These are phyloP conservation scores for Bombylius major DNA, from an alignment of 2,888 invertebrate genomes.

Conservation along the genomic window DNA sequence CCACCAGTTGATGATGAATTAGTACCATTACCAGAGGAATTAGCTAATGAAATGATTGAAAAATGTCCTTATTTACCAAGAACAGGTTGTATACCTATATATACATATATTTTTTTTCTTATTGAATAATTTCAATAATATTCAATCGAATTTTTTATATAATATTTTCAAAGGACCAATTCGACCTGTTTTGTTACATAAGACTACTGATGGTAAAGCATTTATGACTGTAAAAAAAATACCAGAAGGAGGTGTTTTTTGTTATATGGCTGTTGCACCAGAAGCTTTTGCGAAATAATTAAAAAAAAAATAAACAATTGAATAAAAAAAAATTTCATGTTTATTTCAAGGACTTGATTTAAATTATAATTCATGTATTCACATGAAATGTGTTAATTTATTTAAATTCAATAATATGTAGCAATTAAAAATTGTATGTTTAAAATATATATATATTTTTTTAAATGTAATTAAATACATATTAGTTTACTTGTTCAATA, in stretches of 20 bases:
- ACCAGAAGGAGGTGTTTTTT: constrained; percentile 41
- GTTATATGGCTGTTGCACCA: constrained; percentile 41
- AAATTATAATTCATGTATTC: too few species aligned
- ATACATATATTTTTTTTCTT: not conserved
- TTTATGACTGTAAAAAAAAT: constrained; percentile 41
- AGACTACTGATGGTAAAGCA: constrained; percentile 42
- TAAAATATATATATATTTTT: too few species aligned
- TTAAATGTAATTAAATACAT: too few species aligned
- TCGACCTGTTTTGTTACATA: constrained; percentile 39
- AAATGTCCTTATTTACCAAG: constrained; percentile 38
- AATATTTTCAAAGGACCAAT: constrained; percentile 31
- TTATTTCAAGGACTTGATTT: too few species aligned
- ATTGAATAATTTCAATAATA: too few species aligned
- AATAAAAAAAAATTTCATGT: too few species aligned
- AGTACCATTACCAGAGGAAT: constrained; percentile 37
- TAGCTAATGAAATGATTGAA: constrained; percentile 31
- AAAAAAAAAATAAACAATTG: too few species aligned
- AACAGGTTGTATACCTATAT: constrained; percentile 23
- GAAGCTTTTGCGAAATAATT: not conserved
- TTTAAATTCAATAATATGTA: too few species aligned
- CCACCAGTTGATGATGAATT: constrained; percentile 28
- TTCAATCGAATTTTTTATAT: not conserved
- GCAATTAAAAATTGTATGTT: too few species aligned
- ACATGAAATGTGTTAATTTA: too few species aligned
- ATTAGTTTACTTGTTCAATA: too few species aligned